These are phyloP conservation scores for Drosophila tropicalis DNA, from an alignment of 1,140 invertebrate species.

Conservation along the genomic window DNA sequence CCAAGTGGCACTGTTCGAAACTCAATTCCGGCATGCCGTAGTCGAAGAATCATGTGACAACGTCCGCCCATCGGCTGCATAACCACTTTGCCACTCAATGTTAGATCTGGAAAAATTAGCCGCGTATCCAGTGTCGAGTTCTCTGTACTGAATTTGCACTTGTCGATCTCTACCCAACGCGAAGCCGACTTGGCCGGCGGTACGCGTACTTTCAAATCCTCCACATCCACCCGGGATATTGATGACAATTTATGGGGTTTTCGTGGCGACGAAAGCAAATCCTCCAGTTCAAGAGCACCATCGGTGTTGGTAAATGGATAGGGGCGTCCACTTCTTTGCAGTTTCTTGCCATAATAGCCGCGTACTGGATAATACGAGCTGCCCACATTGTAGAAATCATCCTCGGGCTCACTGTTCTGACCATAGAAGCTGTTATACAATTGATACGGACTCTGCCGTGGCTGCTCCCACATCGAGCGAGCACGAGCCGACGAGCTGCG, in stretches of 20 bases:
- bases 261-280: slow-evolving; percentile 52
- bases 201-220: slow-evolving; percentile 86
- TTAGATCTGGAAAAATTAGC: slow-evolving; percentile 90
- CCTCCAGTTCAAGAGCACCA: slow-evolving; percentile 60
- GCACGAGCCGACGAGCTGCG: slow-evolving; percentile 70
- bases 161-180: slow-evolving; percentile 88
- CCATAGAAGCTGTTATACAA: slow-evolving; percentile 85
- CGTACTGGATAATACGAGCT: slow-evolving; percentile 39
- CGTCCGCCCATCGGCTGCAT: slow-evolving; percentile 85
- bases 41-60: slow-evolving; percentile 91
- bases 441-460: slow-evolving; percentile 84
- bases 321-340: slow-evolving; percentile 54
- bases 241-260: slow-evolving; percentile 70
- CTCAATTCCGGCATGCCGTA: slow-evolving; percentile 90
- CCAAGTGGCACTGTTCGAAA: slow-evolving; percentile 85
- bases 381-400: slow-evolving; percentile 71
- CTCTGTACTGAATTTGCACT: slow-evolving; percentile 89
- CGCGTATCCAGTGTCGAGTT: slow-evolving; percentile 90
- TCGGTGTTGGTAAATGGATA: slow-evolving; percentile 37
- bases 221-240: slow-evolving; percentile 74
- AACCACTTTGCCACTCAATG: slow-evolving; percentile 89
- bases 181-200: slow-evolving; percentile 79
- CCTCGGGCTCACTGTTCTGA: slow-evolving; percentile 66
- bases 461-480: slow-evolving; percentile 77
- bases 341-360: slow-evolving; percentile 69